Evolutionary conservation across 2,797 vertebrate genomes (phyloP), one percentile per base, ranked within the genome.

Genomic region (Spinibarbus caldwelli): DNA sequence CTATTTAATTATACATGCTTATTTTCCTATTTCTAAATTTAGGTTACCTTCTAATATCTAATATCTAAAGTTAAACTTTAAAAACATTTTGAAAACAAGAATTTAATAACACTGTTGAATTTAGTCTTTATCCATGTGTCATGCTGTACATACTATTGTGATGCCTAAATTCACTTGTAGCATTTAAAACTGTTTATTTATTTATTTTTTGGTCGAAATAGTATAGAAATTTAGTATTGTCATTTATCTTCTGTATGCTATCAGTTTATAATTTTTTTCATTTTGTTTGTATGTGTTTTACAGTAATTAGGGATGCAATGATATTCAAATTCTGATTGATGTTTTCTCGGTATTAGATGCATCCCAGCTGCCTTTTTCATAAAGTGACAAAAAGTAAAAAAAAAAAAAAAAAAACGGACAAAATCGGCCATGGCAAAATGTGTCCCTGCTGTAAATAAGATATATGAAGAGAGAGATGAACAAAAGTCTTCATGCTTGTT

Each of bases 401-500:
- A 31, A 31, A 62, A 62, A 6, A n/a, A 17, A 64, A 31, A 31
- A 31, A 62, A 62, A 29, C 5, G 5, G 57, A 14, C 12, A 29
- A 62, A 19, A 29, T 64, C 29, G 2, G 26, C 59, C 29, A 17
- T 31, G 62, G 2, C 6, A 4, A 64, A 64, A 7, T 0, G 2
- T 31, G 29, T 4, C 29, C 31, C 17, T 17, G 64, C 31, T 66
- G 7, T 34, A 34, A 34, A 66, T 66, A 26, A 26, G 12, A 62
- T 29, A 29, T 67, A 67, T 38, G 76, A 59, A 17, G 23, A 78
- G 5, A 78, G 52, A 73, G 71, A 76, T 67, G 78, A 66, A 54
- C 78, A 57, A 71, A 80, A 77, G 21, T 54, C 76, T 77, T 54
- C 59, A 54, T 70, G 47, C 41, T 17, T 66, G 26, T 78, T 77